Evolutionary conservation across 2,888 invertebrate species (phyloP).

Genomic region (Pyrrhosoma nymphula): DNA sequence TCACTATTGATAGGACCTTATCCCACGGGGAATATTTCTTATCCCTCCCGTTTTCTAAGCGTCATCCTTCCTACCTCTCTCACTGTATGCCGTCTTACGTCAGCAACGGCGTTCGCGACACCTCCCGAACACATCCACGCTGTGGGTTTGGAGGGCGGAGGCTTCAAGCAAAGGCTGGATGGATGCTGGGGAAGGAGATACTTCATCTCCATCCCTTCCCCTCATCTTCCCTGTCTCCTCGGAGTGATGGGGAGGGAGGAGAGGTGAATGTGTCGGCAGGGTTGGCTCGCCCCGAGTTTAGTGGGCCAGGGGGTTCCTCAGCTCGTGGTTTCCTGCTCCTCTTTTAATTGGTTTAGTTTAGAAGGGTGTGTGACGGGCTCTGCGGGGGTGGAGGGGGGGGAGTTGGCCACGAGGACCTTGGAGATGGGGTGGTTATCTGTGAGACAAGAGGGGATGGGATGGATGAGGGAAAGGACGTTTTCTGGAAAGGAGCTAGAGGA

Average conservation of each 20-base stretch:
- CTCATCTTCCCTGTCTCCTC: neutral
- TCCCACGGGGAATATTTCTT: neutral
- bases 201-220: too few relatives aligned
- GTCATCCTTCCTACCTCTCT: neutral
- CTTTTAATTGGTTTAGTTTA: conserved; percentile 66
- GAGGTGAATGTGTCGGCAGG: neutral
- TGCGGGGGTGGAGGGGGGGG: neutral
- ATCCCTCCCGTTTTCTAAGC: neutral
- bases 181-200: too few relatives aligned
- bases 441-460: neutral
- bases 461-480: too few relatives aligned
- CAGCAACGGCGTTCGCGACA: neutral
- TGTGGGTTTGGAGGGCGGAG: too few relatives aligned
- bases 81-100: neutral
- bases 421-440: neutral
- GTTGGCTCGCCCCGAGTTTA: neutral
- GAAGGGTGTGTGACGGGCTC: conserved; percentile 52
- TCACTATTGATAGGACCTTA: too few relatives aligned
- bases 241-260: neutral
- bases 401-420: neutral
- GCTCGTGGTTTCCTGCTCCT: conserved; percentile 56
- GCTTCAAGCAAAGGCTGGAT: too few relatives aligned
- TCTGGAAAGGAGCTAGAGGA: neutral
- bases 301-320: conserved; percentile 33
- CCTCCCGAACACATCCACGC: neutral